These are phyloP conservation scores for Oreotragus oreotragus DNA, from an alignment of 2,113 vertebrate genomes.

Conservation along the genomic window DNA sequence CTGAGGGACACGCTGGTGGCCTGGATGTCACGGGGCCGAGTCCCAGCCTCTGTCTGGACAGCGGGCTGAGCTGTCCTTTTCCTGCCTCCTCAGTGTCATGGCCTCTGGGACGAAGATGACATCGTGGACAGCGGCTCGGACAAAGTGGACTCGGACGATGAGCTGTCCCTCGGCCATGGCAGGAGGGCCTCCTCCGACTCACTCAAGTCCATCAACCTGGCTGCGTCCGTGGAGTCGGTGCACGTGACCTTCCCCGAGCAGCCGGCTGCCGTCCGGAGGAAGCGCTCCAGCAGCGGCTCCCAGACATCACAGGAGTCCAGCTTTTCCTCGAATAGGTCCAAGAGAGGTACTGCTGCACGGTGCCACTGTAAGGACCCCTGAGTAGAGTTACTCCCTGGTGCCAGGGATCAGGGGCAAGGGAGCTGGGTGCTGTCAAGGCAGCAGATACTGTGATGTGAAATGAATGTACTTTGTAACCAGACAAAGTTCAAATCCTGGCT, in stretches of 20 bases:
- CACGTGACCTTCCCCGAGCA: constrained; percentile 87
- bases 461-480: not conserved
- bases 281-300: constrained; percentile 87
- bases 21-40: not conserved
- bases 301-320: constrained; percentile 87
- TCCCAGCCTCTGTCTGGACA: too few relatives aligned
- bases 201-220: constrained; percentile 90
- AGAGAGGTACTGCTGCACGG: constrained; percentile 83
- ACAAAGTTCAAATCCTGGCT: not conserved
- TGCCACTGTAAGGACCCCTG: not conserved
- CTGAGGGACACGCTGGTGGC: not conserved
- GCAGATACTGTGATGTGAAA: not conserved
- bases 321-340: constrained; percentile 88
- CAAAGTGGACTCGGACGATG: constrained; percentile 88
- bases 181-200: constrained; percentile 86
- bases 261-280: constrained; percentile 86
- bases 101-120: constrained; percentile 95
- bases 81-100: constrained; percentile 88
- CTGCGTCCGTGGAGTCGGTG: constrained; percentile 87
- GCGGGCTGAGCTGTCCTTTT: not conserved
- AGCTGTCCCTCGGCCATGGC: constrained; percentile 78
- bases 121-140: constrained; percentile 77
- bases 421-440: too few relatives aligned
- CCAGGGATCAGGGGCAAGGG: too few relatives aligned
- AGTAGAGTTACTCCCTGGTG: not conserved